phyloP scores from a whole-genome alignment of 2,113 vertebrate species.

The Upupa epops region DNA sequence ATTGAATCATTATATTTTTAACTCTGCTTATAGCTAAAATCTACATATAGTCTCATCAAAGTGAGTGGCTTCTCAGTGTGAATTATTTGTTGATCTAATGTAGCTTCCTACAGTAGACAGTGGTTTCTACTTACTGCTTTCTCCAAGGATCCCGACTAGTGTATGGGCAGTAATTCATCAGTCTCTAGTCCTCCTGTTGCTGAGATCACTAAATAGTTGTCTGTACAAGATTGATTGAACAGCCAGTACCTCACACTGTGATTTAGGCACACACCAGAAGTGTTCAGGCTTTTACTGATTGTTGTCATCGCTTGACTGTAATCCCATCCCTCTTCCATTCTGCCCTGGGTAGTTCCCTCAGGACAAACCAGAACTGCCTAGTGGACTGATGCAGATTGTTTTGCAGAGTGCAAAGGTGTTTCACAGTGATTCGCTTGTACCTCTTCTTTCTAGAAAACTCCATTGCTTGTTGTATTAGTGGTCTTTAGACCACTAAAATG shows the following conservation, averaged over 20 bases:
- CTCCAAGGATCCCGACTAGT: background rate
- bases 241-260: background rate
- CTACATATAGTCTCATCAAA: background rate
- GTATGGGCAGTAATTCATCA: background rate
- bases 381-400: background rate
- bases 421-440: background rate
- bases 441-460: background rate
- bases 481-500: background rate
- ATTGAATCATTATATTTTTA: background rate
- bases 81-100: background rate
- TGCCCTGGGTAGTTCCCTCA: background rate
- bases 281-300: background rate
- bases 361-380: background rate
- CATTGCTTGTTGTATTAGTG: background rate
- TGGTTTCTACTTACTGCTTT: background rate
- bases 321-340: background rate
- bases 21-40: constrained; percentile 10
- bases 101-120: background rate
- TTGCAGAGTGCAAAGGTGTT: background rate
- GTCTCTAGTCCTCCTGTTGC: background rate
- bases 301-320: background rate
- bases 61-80: background rate
- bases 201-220: background rate
- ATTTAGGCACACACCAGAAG: background rate
- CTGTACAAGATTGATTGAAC: background rate